Base-by-base conservation (phyloP, 2,888 invertebrate genomes). In the Chalcosyrphus nemorum region DNA sequence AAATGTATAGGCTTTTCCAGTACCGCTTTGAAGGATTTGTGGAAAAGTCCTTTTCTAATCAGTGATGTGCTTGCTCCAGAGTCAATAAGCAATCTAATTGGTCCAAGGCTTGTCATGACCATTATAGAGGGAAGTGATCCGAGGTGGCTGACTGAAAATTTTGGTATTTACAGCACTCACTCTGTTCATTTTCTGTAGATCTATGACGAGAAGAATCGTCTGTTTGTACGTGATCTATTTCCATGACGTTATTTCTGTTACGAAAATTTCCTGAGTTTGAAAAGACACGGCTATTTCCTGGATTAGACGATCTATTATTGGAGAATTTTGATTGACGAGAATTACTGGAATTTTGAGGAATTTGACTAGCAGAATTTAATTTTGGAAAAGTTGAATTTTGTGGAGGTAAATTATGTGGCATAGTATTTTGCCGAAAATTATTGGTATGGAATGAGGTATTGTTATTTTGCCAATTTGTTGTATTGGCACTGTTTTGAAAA, bases 51-150 rank as follows among this genome's bases (percentile, higher is more conserved):
- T 50, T 50, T 65, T 35, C 50, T 21, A 6, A 50, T 50, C 29
- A 43, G 54, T 19, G 29, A 54, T 13, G 41, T 66, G 27, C 54
- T 17, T 43, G 56, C 66, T 43, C 66, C 52, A 5, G 66, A 66
- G 17, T 66, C 66, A 17, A 66, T 50, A 2, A 66, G 50, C 24
- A 66, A 43, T 15, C 15, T 66, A 11, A 66, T 15, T 29, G 52
- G 66, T 15, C 17, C 29, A 11, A 52, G n/a, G 7, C 9, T 66
- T 15, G 41, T 43, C 5, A n/a, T 41, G 11, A 66, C 41, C 11
- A 15, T 54, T 54, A 66, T 66, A 38, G n/a, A 66, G 35, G 66
- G 66, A 66, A 66, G 66, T 43, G 50, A 43, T 43, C 29, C 5
- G 66, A 66, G 19, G 54, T 41, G 29, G 15, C 6, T 32, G 19